phyloP scores from a whole-genome alignment of 2,888 invertebrate species.

The Hyles lineata region DNA sequence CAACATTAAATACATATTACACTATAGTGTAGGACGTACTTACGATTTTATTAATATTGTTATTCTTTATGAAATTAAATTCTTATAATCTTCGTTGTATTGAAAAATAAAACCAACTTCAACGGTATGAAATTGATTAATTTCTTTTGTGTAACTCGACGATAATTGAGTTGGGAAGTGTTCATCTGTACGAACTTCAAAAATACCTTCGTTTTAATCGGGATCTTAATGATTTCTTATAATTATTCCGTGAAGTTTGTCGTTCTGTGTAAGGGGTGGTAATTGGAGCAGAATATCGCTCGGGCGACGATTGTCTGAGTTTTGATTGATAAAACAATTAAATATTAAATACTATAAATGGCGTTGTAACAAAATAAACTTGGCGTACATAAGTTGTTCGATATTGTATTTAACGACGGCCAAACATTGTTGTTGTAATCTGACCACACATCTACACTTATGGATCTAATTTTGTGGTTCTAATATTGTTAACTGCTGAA shows the following conservation, averaged over 20 bases:
- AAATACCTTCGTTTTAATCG: slow-evolving; percentile 2
- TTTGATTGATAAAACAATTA: slow-evolving; percentile 57
- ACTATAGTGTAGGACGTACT: too few relatives aligned
- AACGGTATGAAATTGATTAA: background rate
- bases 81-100: background rate
- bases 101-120: background rate
- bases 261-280: slow-evolving; percentile 49
- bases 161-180: slow-evolving; percentile 1
- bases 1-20: too few relatives aligned
- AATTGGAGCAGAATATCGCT: slow-evolving; percentile 64
- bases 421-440: too few relatives aligned
- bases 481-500: too few relatives aligned
- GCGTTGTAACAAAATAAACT: too few relatives aligned
- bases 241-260: slow-evolving; percentile 38
- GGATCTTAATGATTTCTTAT: slow-evolving; percentile 13
- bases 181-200: background rate
- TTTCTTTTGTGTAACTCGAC: slow-evolving; percentile 1
- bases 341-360: slow-evolving; percentile 14
- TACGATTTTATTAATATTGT: too few relatives aligned
- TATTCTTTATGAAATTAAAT: background rate
- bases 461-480: too few relatives aligned
- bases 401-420: too few relatives aligned
- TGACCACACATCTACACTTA: too few relatives aligned
- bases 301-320: slow-evolving; percentile 43
- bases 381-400: too few relatives aligned